phyloP scores from a whole-genome alignment of 2,888 invertebrate genomes.

The Alentia gelatinosa region DNA sequence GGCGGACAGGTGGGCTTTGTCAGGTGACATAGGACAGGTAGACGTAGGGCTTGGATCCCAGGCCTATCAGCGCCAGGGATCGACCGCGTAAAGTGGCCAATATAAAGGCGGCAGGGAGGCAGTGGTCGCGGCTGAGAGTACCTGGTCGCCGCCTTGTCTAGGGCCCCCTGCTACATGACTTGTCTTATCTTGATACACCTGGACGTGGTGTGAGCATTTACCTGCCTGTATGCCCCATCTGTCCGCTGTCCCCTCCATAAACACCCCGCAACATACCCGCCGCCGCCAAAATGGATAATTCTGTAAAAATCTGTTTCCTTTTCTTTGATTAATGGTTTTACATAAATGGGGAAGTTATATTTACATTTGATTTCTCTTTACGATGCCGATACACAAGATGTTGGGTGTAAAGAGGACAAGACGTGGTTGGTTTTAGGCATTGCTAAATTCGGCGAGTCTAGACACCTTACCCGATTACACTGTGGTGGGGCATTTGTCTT shows the following conservation, averaged over 20 bases:
- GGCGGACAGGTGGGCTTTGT: not conserved
- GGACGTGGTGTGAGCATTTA: not conserved
- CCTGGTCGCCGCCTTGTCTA: slow-evolving; percentile 14
- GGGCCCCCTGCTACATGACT: not conserved
- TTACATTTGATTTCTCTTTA: too few relatives aligned
- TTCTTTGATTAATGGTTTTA: too few relatives aligned
- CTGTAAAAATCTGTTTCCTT: too few relatives aligned
- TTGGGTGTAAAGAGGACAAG: too few relatives aligned
- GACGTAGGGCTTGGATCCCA: not conserved
- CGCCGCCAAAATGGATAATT: too few relatives aligned
- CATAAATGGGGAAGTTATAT: too few relatives aligned
- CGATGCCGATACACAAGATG: too few relatives aligned
- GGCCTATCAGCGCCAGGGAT: not conserved
- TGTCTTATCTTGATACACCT: not conserved
- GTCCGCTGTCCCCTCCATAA: not conserved
- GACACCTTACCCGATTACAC: too few relatives aligned
- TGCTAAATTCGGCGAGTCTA: too few relatives aligned
- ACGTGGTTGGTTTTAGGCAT: too few relatives aligned
- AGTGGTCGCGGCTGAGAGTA: not conserved
- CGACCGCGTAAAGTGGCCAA: not conserved
- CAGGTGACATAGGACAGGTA: not conserved
- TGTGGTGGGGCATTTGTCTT: too few relatives aligned
- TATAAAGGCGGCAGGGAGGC: not conserved
- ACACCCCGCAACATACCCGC: too few relatives aligned
- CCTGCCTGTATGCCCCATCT: not conserved